Percentiles rank a stretch among this genome's conserved stretches.
These are phyloP conservation scores for Aphidius ervi DNA, from an alignment of 1,140 invertebrate species.

Conservation along the genomic window DNA sequence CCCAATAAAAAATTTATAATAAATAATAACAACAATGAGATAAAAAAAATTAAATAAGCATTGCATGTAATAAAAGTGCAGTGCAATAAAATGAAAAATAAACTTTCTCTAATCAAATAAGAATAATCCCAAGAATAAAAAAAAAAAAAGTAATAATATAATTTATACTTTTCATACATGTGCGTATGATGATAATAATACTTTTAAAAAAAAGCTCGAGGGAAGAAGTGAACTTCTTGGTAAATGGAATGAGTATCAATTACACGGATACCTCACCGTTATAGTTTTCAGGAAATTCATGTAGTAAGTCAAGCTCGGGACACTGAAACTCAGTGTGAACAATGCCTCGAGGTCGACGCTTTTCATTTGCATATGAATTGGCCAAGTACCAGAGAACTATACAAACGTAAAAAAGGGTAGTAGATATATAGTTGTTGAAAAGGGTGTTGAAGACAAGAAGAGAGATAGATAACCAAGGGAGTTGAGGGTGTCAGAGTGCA, in stretches of 20 bases:
- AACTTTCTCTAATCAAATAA: no score
- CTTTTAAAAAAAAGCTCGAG: no score
- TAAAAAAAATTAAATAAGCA: no score
- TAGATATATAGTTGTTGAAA: background rate
- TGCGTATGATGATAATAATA: no score
- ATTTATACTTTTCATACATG: no score
- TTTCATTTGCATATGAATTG: constrained; percentile 54
- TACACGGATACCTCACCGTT: constrained; percentile 37
- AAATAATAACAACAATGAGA: no score
- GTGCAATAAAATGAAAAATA: no score
- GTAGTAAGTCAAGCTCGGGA: constrained; percentile 49
- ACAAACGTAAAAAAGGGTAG: constrained; percentile 6
- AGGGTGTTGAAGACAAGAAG: constrained; percentile 3
- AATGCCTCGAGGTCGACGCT: constrained; percentile 43
- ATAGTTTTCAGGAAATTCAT: constrained; percentile 51
- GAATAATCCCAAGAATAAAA: no score
- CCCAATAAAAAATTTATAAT: no score
- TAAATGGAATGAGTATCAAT: constrained; percentile 46
- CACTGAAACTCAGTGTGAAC: constrained; percentile 44
- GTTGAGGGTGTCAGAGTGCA: background rate
- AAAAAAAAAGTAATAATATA: no score
- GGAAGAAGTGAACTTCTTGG: background rate
- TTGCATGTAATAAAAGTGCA: no score
- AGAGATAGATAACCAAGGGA: background rate
- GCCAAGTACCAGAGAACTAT: constrained; percentile 13